These are phyloP conservation scores for Aphrophora alni DNA, from an alignment of 2,888 invertebrate genomes.

Conservation along the genomic window DNA sequence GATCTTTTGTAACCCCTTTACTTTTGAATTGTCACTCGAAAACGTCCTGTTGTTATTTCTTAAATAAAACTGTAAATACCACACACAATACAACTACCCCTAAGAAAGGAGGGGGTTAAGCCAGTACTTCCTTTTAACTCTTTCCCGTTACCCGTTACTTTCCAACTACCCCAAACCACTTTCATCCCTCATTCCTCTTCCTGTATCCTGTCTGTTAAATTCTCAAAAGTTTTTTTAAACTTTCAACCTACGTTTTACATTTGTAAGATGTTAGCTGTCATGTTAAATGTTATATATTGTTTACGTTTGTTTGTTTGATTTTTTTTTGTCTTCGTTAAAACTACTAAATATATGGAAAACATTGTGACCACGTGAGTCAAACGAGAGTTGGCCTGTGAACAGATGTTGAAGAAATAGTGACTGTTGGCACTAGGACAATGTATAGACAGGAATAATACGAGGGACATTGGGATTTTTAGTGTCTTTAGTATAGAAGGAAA, in stretches of 20 bases:
- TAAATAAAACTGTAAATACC: no score
- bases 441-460: not conserved
- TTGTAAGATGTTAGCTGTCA: not conserved
- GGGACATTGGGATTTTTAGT: not conserved
- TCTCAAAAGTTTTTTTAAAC: not conserved
- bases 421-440: not conserved
- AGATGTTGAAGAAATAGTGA: not conserved
- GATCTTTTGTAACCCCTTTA: no score
- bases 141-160: not conserved
- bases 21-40: no score
- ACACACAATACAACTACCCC: no score
- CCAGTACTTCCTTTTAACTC: not conserved
- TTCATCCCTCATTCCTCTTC: not conserved
- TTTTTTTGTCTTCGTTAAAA: not conserved
- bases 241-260: not conserved
- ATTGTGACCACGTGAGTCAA: not conserved
- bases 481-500: not conserved
- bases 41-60: no score
- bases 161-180: not conserved
- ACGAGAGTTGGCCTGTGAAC: not conserved
- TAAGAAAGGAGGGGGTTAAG: no score
- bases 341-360: not conserved
- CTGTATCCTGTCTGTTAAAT: not conserved
- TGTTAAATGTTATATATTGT: not conserved
- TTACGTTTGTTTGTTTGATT: not conserved